Conservation (phyloP, 2,797 vertebrate species). For the Pseudopleuronectes americanus region DNA sequence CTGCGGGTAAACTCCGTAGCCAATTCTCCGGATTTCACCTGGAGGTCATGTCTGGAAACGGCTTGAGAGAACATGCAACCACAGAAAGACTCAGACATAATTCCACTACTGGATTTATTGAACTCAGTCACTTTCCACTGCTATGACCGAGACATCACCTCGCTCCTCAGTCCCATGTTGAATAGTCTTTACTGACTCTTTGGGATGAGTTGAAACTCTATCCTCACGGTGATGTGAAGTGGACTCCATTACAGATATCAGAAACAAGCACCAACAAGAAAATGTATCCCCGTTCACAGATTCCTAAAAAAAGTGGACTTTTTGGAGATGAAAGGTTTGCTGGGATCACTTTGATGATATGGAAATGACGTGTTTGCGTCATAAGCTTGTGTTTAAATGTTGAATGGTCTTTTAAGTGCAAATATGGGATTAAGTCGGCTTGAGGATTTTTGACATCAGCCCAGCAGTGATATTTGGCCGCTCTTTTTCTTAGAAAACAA, state of each 20-base stretch:
- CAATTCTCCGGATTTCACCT: no score
- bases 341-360: slow-evolving; percentile 73
- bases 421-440: slow-evolving; percentile 73
- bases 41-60: no score
- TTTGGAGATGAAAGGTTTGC: slow-evolving; percentile 68
- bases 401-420: slow-evolving; percentile 77
- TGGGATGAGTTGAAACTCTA: background rate
- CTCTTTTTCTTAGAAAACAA: slow-evolving; percentile 54
- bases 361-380: slow-evolving; percentile 60
- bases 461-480: slow-evolving; percentile 63
- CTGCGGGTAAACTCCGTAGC: no score
- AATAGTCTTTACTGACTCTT: background rate
- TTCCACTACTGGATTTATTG: no score
- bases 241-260: slow-evolving; percentile 5
- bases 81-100: no score
- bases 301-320: slow-evolving; percentile 57
- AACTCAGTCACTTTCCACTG: no score
- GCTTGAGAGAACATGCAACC: no score
- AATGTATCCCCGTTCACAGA: slow-evolving; percentile 27
- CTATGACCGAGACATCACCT: background rate
- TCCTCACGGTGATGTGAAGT: background rate
- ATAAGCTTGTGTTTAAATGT: slow-evolving; percentile 72
- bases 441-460: slow-evolving; percentile 66
- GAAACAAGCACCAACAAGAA: slow-evolving; percentile 19
- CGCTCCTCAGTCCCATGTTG: background rate